These are phyloP conservation scores for Setophaga petechia DNA, from an alignment of 2,113 vertebrate genomes.

Conservation along the genomic window DNA sequence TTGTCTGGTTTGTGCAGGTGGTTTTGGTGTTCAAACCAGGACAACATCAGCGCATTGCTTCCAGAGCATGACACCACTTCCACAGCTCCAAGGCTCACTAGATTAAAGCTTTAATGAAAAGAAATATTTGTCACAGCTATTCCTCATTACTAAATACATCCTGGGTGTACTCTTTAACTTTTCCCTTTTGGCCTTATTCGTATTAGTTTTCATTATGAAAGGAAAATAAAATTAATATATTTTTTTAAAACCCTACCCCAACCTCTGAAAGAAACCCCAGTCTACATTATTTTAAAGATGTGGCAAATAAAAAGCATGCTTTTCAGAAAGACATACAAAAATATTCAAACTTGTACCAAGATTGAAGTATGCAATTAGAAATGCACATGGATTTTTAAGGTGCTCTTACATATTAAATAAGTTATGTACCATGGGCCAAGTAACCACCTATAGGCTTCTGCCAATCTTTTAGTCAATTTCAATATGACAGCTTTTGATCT, in stretches of 20 bases:
- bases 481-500: background rate
- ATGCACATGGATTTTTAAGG: background rate
- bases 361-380: background rate
- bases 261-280: background rate
- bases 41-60: rapidly evolving
- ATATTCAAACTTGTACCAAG: rapidly evolving
- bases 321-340: background rate
- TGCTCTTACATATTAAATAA: background rate
- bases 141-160: background rate
- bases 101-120: background rate
- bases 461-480: background rate
- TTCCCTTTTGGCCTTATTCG: background rate
- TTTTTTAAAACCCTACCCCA: background rate
- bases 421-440: background rate
- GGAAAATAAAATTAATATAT: background rate
- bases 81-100: background rate
- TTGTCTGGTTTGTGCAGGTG: background rate
- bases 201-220: background rate
- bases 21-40: background rate
- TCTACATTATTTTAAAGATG: background rate
- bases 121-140: background rate
- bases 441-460: background rate
- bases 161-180: background rate
- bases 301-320: background rate
- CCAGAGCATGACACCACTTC: background rate